These are phyloP conservation scores for Pyrochroa serraticornis DNA, from an alignment of 2,888 invertebrate genomes.

Conservation along the genomic window DNA sequence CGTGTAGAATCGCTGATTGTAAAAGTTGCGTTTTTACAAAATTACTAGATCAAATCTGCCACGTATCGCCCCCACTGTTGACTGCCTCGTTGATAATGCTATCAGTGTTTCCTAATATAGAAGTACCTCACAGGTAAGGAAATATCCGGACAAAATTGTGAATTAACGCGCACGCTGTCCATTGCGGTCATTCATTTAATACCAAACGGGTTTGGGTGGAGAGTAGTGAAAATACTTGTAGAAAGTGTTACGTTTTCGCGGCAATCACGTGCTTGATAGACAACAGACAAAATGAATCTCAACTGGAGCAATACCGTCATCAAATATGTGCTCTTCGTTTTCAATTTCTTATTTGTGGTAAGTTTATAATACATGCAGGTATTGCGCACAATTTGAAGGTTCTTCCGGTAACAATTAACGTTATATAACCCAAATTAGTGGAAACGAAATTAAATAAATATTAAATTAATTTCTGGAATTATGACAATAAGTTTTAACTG, in stretches of 20 bases:
- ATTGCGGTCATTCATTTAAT: too few relatives aligned
- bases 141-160: background rate
- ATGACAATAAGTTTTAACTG: too few relatives aligned
- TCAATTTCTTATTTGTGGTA: slow-evolving; percentile 87
- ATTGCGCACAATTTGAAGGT: background rate
- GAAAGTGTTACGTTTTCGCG: slow-evolving; percentile 10
- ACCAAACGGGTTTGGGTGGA: too few relatives aligned
- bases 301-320: slow-evolving; percentile 63
- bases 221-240: slow-evolving; percentile 20
- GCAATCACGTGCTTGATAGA: slow-evolving; percentile 13
- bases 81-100: slow-evolving; percentile 8
- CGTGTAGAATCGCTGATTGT: too few relatives aligned
- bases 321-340: slow-evolving; percentile 84
- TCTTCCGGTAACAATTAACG: background rate
- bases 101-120: slow-evolving; percentile 17
- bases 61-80: slow-evolving; percentile 13
- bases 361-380: slow-evolving; percentile 57
- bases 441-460: too few relatives aligned
- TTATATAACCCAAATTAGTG: background rate
- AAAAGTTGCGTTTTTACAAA: too few relatives aligned
- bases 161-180: background rate
- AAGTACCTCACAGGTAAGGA: slow-evolving; percentile 1
- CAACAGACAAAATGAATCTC: slow-evolving; percentile 44
- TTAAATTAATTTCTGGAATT: too few relatives aligned
- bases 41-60: too few relatives aligned